phyloP scores from a whole-genome alignment of 2,888 invertebrate genomes.

The Scaptomyza tumidula region DNA sequence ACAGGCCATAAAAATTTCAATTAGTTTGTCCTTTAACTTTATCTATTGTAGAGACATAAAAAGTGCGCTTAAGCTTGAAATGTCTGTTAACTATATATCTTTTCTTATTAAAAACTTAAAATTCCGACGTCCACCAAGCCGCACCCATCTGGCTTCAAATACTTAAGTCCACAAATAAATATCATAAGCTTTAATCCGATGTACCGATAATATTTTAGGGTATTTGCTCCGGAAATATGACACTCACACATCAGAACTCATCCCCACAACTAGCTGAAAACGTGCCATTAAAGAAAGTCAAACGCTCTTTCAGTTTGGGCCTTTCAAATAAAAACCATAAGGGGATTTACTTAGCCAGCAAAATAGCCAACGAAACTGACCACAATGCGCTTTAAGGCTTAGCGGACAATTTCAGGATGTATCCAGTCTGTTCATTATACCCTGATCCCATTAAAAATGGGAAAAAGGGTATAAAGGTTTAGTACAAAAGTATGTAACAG shows the following conservation, averaged over 20 bases:
- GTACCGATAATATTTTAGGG: constrained; percentile 29
- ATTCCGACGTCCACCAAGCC: too few species aligned
- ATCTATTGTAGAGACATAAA: too few species aligned
- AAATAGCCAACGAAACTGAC: constrained; percentile 46
- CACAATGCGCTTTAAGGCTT: constrained; percentile 71
- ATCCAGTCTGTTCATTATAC: constrained; percentile 15
- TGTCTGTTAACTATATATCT: too few species aligned
- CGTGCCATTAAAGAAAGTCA: constrained; percentile 50
- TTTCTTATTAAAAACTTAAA: too few species aligned
- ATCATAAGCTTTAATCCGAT: background rate
- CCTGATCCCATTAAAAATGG: too few species aligned
- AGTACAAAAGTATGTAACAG: too few species aligned
- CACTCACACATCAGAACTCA: constrained; percentile 8
- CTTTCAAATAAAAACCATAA: constrained; percentile 29
- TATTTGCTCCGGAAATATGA: constrained; percentile 39
- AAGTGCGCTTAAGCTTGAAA: too few species aligned
- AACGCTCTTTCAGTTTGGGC: constrained; percentile 28
- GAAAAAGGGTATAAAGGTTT: too few species aligned
- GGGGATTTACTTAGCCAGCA: constrained; percentile 31
- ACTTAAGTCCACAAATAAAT: background rate
- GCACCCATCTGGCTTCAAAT: background rate
- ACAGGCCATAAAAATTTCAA: constrained; percentile 36
- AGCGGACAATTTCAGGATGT: constrained; percentile 27
- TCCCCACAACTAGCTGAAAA: constrained; percentile 13
- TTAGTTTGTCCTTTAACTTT: background rate